Base-by-base conservation (phyloP, 1,140 invertebrate genomes). In the Drosophila sproati region DNA sequence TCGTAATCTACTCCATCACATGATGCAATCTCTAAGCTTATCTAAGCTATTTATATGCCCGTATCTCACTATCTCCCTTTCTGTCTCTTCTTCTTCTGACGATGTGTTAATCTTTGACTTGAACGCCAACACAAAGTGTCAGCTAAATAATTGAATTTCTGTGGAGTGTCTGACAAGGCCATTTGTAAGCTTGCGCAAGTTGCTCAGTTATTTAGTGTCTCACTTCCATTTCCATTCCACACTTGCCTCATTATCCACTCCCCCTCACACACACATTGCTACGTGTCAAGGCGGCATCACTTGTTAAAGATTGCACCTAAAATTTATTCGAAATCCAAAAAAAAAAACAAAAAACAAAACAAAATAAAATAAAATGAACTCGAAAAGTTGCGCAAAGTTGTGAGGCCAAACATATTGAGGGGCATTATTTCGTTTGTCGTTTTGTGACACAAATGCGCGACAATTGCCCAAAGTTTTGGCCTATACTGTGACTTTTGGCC, bases 201-300 rank as follows among this genome's bases (percentile, higher is more conserved):
- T 52, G 59, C 34, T 45, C 67, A 20, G 20, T 10, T 10, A 7
- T 41, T 41, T 10, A 64, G 31, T 66, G 61, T 8, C 62, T 67
- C 70, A 73, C 57, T 72, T 66, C 31, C 62, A 73, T 69, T 69
- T 61, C 37, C 54, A 71, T 64, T 52, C 41, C 48, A n/a, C 31
- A 37, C 55, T 60, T 70, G 51, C 28, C 47, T 31, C n/a, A 39
- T 20, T 20, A 20, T 20, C 64, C 57, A 59, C 45, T 10, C 32
- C 32, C 60, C 28, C 41, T 62, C 29, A 28, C 39, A 56, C 12
- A 43, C 47, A 50, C 31, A 66, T 28, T 48, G 55, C 77, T 82
- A 82, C 80, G 80, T 82, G 80, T 80, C 80, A 82, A 77, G 79
- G 73, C 54, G 66, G 41, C 62, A 72, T 41, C 67, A 62, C 67